These are phyloP conservation scores for Pachyrhynchus sulphureomaculatus DNA, from an alignment of 1,140 invertebrate genomes.

Conservation along the genomic window DNA sequence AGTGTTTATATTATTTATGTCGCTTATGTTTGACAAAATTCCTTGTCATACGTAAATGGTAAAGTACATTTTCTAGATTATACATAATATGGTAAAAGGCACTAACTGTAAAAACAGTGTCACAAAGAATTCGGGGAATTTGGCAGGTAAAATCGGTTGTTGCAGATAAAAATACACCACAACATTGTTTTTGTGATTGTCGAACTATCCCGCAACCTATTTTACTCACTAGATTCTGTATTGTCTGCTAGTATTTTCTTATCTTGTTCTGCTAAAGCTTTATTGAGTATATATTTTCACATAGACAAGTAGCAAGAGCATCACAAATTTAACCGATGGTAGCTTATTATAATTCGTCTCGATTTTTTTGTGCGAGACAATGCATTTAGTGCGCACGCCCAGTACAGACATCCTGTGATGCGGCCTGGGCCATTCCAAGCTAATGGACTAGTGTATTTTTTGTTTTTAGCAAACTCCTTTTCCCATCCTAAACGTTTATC, in stretches of 20 bases:
- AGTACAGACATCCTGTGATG: slow-evolving; percentile 19
- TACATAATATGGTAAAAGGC: too few species aligned
- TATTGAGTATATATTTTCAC: not conserved
- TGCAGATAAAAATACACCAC: too few species aligned
- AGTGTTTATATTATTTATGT: not conserved
- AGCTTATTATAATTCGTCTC: not conserved
- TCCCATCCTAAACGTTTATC: slow-evolving; percentile 13
- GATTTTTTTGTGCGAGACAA: not conserved
- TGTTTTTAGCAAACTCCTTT: slow-evolving; percentile 27
- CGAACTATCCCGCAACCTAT: too few species aligned
- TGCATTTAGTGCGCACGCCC: slow-evolving; percentile 14
- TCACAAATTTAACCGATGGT: slow-evolving; percentile 12
- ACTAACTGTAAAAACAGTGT: too few species aligned
- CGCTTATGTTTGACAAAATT: too few species aligned
- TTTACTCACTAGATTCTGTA: too few species aligned
- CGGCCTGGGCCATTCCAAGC: slow-evolving; percentile 25
- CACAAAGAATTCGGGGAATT: too few species aligned
- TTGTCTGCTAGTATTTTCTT: too few species aligned
- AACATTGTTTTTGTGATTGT: too few species aligned
- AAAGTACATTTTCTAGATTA: too few species aligned
- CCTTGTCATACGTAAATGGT: too few species aligned
- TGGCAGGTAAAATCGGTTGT: too few species aligned
- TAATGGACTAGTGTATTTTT: slow-evolving; percentile 35
- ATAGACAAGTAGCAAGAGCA: slow-evolving; percentile 23
- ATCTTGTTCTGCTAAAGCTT: not conserved